Conservation (phyloP, 2,888 invertebrate genomes). For the Conomelus anceps region DNA sequence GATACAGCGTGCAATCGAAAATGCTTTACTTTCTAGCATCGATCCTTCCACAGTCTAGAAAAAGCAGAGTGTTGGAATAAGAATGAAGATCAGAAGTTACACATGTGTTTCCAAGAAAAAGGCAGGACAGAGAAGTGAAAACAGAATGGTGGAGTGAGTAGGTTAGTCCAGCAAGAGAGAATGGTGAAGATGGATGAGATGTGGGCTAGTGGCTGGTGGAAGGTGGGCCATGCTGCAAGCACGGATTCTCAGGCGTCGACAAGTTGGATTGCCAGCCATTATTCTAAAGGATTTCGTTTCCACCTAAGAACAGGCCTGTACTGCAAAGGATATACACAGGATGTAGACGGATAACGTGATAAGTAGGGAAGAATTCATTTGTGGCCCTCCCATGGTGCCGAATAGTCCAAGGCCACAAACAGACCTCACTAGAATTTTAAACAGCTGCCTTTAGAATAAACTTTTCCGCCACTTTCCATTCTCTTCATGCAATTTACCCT, state of each 20-base stretch:
- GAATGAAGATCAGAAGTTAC: background rate
- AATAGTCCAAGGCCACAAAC: background rate
- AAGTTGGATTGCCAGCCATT: conserved; percentile 11
- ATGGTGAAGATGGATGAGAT: background rate
- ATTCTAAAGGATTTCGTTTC: background rate
- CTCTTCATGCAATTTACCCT: background rate
- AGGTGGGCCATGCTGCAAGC: background rate
- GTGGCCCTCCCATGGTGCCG: background rate
- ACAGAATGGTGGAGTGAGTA: background rate
- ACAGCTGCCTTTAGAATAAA: background rate
- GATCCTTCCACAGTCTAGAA: too few relatives aligned
- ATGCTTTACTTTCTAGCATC: too few relatives aligned
- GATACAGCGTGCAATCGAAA: too few relatives aligned
- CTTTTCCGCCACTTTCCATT: background rate
- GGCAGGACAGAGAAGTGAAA: background rate
- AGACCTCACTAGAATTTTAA: background rate
- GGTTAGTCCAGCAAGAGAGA: background rate
- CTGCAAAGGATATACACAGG: too few relatives aligned
- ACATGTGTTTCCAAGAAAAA: background rate
- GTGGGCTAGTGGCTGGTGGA: background rate
- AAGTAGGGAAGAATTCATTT: background rate
- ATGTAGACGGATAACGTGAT: background rate
- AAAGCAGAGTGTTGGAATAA: too few relatives aligned
- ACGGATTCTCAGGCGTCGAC: background rate
- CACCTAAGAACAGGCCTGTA: background rate